Evolutionary conservation across 53 echinoderm and acorn worm genomes (phyloP).

Genomic region (Crossaster papposus): DNA sequence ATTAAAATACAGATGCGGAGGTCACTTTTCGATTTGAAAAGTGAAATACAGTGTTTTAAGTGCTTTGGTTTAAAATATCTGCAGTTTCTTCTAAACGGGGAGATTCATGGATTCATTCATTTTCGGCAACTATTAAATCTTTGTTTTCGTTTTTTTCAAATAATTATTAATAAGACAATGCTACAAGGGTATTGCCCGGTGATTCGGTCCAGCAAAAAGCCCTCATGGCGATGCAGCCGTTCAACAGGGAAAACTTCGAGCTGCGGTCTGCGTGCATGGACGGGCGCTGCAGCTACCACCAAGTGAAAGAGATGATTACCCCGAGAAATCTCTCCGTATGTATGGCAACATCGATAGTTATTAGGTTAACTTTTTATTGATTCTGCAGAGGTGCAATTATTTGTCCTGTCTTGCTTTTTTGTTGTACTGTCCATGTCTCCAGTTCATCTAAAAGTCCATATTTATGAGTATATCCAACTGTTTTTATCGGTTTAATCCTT

Average conservation of each 20-base stretch:
- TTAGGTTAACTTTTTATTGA: no score
- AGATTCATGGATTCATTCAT: neutral
- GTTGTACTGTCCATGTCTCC: no score
- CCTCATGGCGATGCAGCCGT: conserved; percentile 57
- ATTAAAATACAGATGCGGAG: no score
- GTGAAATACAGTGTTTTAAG: no score
- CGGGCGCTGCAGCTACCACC: conserved; percentile 84
- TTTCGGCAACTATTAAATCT: neutral
- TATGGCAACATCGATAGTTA: neutral
- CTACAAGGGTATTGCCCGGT: neutral
- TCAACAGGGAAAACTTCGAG: conserved; percentile 70
- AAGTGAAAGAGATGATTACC: conserved; percentile 77
- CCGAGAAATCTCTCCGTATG: conserved; percentile 76
- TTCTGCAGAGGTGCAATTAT: no score
- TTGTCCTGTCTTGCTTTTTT: no score
- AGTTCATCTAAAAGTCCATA: no score
- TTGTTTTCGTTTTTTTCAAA: neutral
- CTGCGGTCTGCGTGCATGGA: conserved; percentile 65
- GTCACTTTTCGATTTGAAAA: no score
- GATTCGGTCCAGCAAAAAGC: conserved; percentile 54
- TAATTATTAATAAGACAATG: neutral
- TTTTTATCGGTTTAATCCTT: no score
- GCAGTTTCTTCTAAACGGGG: neutral
- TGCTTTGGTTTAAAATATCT: no score
- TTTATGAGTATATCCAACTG: no score